Evolutionary conservation across 2,113 vertebrate genomes (phyloP), one percentile per base, ranked within the genome.

Genomic region (Mustela nigripes): DNA sequence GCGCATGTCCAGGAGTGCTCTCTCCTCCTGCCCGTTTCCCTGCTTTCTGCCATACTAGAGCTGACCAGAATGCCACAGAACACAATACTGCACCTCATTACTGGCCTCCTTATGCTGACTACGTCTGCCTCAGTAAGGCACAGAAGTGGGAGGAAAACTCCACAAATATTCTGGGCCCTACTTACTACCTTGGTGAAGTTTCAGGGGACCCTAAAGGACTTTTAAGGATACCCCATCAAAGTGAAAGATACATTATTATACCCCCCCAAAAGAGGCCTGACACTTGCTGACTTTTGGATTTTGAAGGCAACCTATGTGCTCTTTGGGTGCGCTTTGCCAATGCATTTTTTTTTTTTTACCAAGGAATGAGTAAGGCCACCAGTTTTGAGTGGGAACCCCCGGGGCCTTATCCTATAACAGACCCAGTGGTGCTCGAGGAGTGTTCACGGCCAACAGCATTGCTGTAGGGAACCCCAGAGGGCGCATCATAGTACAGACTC

Each of bases 51-150:
- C 28, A 3, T 39, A 7, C 31, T 2, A 36, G 19, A 58, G 22
- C 28, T 9, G 22, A 24, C 76, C 42, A 39, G 67, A 26, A 42
- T 39, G 7, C 18, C 24, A 11, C 3, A 33, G 58, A 36, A n/a
- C 3, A 5, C 24, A 18, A 4, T 0, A 1, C 36, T 50, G 7
- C 31, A 33, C 28, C 74, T 73, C 48, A n/a, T 58, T 11, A 21
- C 5, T 63, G 71, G 42, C 16, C 7, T 63, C 67, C 12, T 8
- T 10, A 14, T 19, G 39, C 22, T n/a, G 48, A 53, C 0, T 4
- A 33, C 8, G 36, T 56, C 60, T 15, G 62, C 45, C 80, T 45
- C 7, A 58, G 79, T 53, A 83, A 24, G 80, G 80, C 22, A 7
- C 36, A 26, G 56, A 67, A 21, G 24, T n/a, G 39, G 16, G 12